phyloP scores from a whole-genome alignment of 2,113 vertebrate genomes.

The Pandion haliaetus region DNA sequence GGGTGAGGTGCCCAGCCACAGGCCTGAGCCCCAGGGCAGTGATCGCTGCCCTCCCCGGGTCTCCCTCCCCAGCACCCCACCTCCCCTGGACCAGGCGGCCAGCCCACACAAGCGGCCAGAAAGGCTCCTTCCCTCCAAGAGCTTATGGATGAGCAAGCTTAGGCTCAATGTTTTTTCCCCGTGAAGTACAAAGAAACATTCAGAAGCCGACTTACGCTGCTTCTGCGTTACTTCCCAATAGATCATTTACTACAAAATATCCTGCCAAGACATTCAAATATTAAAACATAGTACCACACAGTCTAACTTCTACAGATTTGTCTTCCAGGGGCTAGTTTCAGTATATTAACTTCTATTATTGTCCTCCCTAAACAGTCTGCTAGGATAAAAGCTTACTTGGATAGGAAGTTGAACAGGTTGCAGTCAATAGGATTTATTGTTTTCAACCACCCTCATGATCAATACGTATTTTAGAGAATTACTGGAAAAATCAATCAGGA shows the following conservation, averaged over 20 bases:
- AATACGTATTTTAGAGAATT: not conserved
- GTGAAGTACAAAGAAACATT: not conserved
- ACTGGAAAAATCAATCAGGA: not conserved
- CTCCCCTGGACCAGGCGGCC: rapidly evolving
- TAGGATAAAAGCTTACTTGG: not conserved
- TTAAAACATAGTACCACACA: too few relatives aligned
- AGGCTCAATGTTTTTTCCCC: not conserved
- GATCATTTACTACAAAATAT: not conserved
- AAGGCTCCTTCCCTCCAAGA: not conserved
- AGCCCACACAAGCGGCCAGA: rapidly evolving
- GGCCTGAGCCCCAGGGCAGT: rapidly evolving
- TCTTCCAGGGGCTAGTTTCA: not conserved
- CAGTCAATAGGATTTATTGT: not conserved
- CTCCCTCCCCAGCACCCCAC: not conserved
- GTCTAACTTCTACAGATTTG: not conserved
- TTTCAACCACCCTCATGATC: not conserved
- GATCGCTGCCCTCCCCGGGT: not conserved
- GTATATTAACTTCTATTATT: not conserved
- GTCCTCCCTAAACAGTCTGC: not conserved
- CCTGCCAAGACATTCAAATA: not conserved
- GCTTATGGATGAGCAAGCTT: not conserved
- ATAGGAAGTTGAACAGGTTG: not conserved
- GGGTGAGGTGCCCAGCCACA: rapidly evolving
- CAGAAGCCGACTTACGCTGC: not conserved
- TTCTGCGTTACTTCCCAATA: not conserved